These are phyloP conservation scores for Poeciliopsis turrubarensis DNA, from an alignment of 2,113 vertebrate species.

Conservation along the genomic window DNA sequence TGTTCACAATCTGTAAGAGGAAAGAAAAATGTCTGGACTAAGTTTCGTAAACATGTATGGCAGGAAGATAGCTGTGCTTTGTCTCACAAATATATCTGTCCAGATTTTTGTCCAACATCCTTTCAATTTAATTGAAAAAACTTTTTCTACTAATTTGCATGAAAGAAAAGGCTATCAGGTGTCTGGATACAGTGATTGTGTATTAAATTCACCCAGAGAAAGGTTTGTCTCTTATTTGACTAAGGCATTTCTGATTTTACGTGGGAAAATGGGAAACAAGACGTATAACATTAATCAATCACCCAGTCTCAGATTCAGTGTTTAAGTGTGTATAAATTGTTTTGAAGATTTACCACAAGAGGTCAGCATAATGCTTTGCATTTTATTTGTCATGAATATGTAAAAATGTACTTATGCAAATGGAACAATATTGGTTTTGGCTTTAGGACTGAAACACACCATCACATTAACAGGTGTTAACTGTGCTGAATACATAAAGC, in stretches of 20 bases:
- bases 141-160: background rate
- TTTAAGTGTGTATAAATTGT: conserved; percentile 48
- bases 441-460: conserved; percentile 4
- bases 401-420: conserved; percentile 44
- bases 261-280: background rate
- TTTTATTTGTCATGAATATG: background rate
- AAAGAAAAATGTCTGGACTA: conserved; percentile 3
- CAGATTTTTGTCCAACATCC: background rate
- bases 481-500: background rate
- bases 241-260: background rate
- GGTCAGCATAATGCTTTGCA: conserved; percentile 58
- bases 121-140: background rate
- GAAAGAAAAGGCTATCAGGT: conserved; percentile 3
- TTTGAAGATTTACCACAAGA: conserved; percentile 57
- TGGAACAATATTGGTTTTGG: conserved; percentile 15
- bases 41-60: conserved; percentile 9
- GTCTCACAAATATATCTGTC: background rate
- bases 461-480: conserved; percentile 32
- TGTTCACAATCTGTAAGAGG: background rate
- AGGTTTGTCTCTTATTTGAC: conserved; percentile 55
- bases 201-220: conserved; percentile 52
- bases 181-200: conserved; percentile 22
- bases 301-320: conserved; percentile 35
- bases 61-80: background rate
- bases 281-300: conserved; percentile 7